Percentiles rank a stretch among this genome's conserved stretches.
phyloP scores from a whole-genome alignment of 2,888 invertebrate genomes.

The Loripinus fragilis region DNA sequence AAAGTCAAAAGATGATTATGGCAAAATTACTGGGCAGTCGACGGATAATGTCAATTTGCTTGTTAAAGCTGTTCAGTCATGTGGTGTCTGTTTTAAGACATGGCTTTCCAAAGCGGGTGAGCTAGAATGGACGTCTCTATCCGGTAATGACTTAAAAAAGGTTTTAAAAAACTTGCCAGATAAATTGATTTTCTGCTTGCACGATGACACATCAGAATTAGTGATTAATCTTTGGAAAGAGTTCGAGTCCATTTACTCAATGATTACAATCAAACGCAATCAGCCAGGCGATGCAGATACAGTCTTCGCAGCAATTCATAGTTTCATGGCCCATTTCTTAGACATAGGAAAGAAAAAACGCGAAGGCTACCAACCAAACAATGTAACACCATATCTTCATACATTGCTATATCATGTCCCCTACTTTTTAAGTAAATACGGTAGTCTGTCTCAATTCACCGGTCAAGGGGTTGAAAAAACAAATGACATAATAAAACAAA shows the following conservation, averaged over 20 bases:
- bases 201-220: background rate
- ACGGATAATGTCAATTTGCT: conserved; percentile 15
- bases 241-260: background rate
- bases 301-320: background rate
- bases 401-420: conserved; percentile 11
- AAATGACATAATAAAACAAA: too few species aligned
- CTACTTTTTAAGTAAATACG: too few species aligned
- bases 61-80: background rate
- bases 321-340: conserved; percentile 11
- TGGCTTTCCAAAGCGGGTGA: conserved; percentile 22
- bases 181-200: conserved; percentile 18
- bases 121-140: conserved; percentile 19
- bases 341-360: background rate
- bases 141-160: conserved; percentile 22
- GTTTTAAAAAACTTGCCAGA: background rate
- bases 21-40: background rate
- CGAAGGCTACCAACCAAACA: conserved; percentile 24
- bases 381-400: conserved; percentile 16
- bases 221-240: conserved; percentile 4
- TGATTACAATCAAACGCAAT: background rate
- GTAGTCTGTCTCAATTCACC: too few species aligned
- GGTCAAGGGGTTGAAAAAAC: too few species aligned
- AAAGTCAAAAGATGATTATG: conserved; percentile 3
- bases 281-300: background rate
- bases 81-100: conserved; percentile 7